These are phyloP conservation scores for Meloe dianella DNA, from an alignment of 2,888 invertebrate genomes.

Conservation along the genomic window DNA sequence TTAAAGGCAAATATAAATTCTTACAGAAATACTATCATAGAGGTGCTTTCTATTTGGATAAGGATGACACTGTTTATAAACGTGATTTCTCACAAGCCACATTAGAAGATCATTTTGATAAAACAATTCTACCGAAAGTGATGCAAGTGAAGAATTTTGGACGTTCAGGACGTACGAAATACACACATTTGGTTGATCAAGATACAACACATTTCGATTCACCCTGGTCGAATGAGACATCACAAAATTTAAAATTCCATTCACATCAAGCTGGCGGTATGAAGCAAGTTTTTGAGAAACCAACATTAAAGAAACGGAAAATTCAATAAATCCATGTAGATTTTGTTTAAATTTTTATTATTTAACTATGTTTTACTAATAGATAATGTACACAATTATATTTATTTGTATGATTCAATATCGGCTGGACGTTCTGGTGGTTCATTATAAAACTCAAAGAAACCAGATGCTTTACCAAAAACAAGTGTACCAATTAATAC, in stretches of 20 bases:
- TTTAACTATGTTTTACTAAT: background rate
- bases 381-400: constrained; percentile 30
- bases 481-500: constrained; percentile 60
- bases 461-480: constrained; percentile 66
- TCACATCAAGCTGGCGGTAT: constrained; percentile 89
- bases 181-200: constrained; percentile 98
- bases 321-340: constrained; percentile 40
- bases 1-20: constrained; percentile 99
- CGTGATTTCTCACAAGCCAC: constrained; percentile 64
- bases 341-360: background rate
- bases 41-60: constrained; percentile 97
- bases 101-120: constrained; percentile 98
- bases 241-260: constrained; percentile 86
- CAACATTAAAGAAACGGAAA: constrained; percentile 70
- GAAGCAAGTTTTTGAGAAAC: constrained; percentile 90
- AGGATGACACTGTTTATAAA: constrained; percentile 80
- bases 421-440: constrained; percentile 62
- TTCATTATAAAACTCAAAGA: constrained; percentile 68
- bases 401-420: constrained; percentile 47
- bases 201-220: constrained; percentile 98
- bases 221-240: constrained; percentile 93
- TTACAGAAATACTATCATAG: constrained; percentile 99
- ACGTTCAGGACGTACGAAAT: constrained; percentile 97
- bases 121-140: constrained; percentile 97
- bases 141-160: constrained; percentile 99